A percentile compares a stretch with the other conserved stretches of the same genome.
Conservation (phyloP, 2,888 invertebrate genomes). For the Chloroclystis v-ata region DNA sequence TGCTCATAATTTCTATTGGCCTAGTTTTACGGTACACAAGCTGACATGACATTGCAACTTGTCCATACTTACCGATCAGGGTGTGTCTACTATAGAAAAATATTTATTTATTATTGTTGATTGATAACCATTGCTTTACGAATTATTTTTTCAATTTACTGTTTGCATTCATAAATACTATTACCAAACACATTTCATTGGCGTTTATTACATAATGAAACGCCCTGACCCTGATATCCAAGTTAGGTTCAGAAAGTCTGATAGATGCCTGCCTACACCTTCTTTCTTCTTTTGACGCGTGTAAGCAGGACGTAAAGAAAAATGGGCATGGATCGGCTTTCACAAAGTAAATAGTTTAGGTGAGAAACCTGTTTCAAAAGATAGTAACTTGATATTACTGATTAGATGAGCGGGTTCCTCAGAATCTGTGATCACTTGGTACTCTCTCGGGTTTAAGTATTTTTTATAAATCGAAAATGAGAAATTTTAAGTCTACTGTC, state of each 20-base stretch:
- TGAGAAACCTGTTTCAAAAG: slow-evolving; percentile 54
- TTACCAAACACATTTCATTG: neutral
- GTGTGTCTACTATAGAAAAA: too few relatives aligned
- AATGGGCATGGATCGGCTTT: slow-evolving; percentile 66
- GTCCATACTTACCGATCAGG: too few relatives aligned
- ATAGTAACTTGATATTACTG: slow-evolving; percentile 66
- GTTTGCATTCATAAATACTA: too few relatives aligned
- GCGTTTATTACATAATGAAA: too few relatives aligned
- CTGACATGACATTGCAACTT: neutral
- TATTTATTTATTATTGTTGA: too few relatives aligned
- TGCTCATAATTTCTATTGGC: slow-evolving; percentile 44
- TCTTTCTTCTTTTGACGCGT: too few relatives aligned
- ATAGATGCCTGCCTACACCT: too few relatives aligned
- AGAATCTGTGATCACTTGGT: slow-evolving; percentile 77
- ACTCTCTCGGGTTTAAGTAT: slow-evolving; percentile 74
- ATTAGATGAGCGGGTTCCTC: slow-evolving; percentile 64
- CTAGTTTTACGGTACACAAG: neutral
- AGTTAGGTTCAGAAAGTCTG: too few relatives aligned
- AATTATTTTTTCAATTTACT: too few relatives aligned
- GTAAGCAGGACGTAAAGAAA: slow-evolving; percentile 11
- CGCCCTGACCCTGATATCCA: too few relatives aligned
- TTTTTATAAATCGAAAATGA: slow-evolving; percentile 60
- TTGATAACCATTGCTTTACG: too few relatives aligned
- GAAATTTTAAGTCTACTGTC: slow-evolving; percentile 36
- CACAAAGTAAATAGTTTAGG: slow-evolving; percentile 57